phyloP scores from a whole-genome alignment of 2,113 vertebrate species.

The Guaruba guarouba region DNA sequence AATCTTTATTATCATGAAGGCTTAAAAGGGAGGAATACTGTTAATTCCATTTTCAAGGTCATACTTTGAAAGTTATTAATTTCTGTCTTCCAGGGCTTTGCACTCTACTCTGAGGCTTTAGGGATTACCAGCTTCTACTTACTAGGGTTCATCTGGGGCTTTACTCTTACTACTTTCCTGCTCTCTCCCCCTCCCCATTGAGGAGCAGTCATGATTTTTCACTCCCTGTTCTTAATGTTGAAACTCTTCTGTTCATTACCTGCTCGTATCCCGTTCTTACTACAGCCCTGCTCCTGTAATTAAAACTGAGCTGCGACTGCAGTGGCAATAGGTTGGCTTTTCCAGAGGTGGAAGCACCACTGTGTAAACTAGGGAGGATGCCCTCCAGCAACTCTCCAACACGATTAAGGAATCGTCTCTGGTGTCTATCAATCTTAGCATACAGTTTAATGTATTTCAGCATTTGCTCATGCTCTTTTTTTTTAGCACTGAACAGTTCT shows the following conservation, averaged over 20 bases:
- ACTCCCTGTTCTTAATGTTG: slow-evolving; percentile 19
- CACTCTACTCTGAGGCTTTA: slow-evolving; percentile 66
- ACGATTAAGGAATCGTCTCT: slow-evolving; percentile 61
- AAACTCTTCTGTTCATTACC: neutral
- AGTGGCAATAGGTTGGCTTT: slow-evolving; percentile 14
- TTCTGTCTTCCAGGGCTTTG: slow-evolving; percentile 68
- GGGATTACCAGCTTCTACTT: slow-evolving; percentile 66
- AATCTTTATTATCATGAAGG: slow-evolving; percentile 73
- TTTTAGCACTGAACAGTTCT: slow-evolving; percentile 25
- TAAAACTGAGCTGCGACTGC: slow-evolving; percentile 9
- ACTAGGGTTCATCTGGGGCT: slow-evolving; percentile 23
- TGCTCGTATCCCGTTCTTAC: neutral
- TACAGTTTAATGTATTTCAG: slow-evolving; percentile 34
- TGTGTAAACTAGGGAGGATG: neutral
- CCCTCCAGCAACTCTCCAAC: slow-evolving; percentile 51
- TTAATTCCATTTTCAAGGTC: slow-evolving; percentile 77
- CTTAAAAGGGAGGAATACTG: slow-evolving; percentile 70
- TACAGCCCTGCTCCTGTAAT: slow-evolving; percentile 13
- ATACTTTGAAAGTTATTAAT: slow-evolving; percentile 75
- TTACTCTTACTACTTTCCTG: slow-evolving; percentile 11
- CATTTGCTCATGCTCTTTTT: slow-evolving; percentile 25
- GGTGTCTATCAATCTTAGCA: slow-evolving; percentile 56
- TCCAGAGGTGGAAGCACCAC: slow-evolving; percentile 6
- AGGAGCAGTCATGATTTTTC: slow-evolving; percentile 8
- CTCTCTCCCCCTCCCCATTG: neutral